These are phyloP conservation scores for Camponotus vicinus DNA, from an alignment of 1,140 invertebrate genomes.

Conservation along the genomic window DNA sequence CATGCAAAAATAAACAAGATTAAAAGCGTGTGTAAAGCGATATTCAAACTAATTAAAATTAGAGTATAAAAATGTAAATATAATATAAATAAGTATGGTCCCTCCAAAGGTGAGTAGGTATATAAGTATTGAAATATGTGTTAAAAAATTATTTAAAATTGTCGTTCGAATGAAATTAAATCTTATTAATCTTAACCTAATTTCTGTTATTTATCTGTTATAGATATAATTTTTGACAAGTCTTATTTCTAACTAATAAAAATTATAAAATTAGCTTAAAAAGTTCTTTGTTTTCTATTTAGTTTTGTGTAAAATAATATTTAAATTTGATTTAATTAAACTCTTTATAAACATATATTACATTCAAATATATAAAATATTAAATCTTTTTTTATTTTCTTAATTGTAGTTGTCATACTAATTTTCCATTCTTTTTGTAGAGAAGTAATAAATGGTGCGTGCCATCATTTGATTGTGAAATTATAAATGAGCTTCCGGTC, in stretches of 20 bases:
- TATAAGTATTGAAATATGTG: slow-evolving; percentile 4
- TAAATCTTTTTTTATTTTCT: neutral
- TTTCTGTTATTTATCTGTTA: neutral
- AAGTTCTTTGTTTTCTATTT: neutral
- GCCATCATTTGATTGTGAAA: slow-evolving; percentile 60
- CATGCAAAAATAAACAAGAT: no score
- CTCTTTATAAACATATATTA: neutral
- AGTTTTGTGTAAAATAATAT: neutral
- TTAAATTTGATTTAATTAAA: neutral
- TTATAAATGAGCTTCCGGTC: neutral
- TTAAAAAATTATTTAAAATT: neutral
- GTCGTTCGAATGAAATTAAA: neutral
- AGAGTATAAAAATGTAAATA: neutral
- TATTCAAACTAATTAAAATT: neutral
- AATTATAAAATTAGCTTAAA: neutral
- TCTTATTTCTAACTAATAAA: neutral
- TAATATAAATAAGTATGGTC: slow-evolving; percentile 12
- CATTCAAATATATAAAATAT: neutral
- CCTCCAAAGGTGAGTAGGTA: slow-evolving; percentile 3
- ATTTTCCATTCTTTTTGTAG: slow-evolving; percentile 11
- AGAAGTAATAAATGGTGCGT: slow-evolving; percentile 64
- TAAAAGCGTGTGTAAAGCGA: no score
- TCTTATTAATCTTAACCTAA: neutral
- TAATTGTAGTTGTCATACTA: neutral
- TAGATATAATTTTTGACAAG: neutral